A percentile compares a stretch with the other conserved stretches of the same genome.
Evolutionary conservation across 2,797 vertebrate genomes (phyloP).

Genomic region (Myoxocephalus aenaeus): DNA sequence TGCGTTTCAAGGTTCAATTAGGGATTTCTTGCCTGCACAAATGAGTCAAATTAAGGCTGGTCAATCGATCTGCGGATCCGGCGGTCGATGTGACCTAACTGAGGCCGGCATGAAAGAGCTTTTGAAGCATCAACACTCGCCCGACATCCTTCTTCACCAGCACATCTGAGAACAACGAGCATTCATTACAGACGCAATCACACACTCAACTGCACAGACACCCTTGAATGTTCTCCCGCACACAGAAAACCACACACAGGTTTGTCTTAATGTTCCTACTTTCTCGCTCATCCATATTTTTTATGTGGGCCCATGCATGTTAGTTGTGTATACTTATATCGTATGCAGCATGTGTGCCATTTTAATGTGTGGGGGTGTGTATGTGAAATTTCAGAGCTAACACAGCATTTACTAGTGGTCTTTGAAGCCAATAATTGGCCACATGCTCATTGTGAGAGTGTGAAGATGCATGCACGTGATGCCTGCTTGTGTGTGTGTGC

Average conservation of each 20-base stretch:
- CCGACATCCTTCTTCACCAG: constrained; percentile 37
- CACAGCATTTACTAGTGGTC: constrained; percentile 41
- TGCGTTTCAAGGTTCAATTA: constrained; percentile 30
- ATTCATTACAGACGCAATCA: constrained; percentile 42
- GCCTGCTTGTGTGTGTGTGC: neutral
- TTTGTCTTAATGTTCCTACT: constrained; percentile 7
- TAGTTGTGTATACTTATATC: neutral
- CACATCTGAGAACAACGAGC: constrained; percentile 48
- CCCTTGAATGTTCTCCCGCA: neutral
- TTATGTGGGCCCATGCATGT: constrained; percentile 10
- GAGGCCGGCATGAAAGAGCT: constrained; percentile 45
- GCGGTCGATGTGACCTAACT: constrained; percentile 44
- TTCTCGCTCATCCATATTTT: constrained; percentile 8
- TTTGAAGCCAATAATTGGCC: constrained; percentile 72
- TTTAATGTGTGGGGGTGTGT: constrained; percentile 21
- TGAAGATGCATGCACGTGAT: constrained; percentile 15
- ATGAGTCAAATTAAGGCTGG: constrained; percentile 46
- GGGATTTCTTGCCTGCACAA: constrained; percentile 14
- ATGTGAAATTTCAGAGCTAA: constrained; percentile 29
- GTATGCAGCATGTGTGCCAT: neutral
- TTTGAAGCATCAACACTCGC: constrained; percentile 35
- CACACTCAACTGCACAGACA: constrained; percentile 30
- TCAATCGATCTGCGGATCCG: constrained; percentile 38
- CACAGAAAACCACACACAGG: neutral
- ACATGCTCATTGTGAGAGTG: constrained; percentile 52